Evolutionary conservation across 1,140 invertebrate genomes (phyloP).

Genomic region (Maniola jurtina): DNA sequence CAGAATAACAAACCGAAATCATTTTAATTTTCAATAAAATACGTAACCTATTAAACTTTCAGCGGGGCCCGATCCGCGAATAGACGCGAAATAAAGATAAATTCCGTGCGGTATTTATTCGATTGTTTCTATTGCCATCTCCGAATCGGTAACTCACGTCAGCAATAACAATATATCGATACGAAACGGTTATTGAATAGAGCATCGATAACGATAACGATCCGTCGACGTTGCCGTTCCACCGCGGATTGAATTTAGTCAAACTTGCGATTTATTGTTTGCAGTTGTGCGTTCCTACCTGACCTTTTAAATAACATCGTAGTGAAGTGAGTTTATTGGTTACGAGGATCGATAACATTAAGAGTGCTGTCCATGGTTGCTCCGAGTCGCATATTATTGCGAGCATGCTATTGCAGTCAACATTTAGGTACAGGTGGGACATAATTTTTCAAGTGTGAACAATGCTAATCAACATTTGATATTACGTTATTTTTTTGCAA

Average conservation of each 20-base stretch:
- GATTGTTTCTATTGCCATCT: slow-evolving; percentile 57
- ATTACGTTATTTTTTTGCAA: too few species aligned
- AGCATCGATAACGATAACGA: slow-evolving; percentile 47
- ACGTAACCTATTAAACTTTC: slow-evolving; percentile 41
- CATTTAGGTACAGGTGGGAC: too few species aligned
- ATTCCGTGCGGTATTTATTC: slow-evolving; percentile 59
- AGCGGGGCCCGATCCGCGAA: slow-evolving; percentile 41
- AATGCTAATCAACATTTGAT: too few species aligned
- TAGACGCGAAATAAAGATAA: slow-evolving; percentile 58
- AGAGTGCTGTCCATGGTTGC: too few species aligned
- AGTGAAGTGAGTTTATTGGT: neutral
- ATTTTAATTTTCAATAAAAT: slow-evolving; percentile 12
- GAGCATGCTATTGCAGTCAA: too few species aligned
- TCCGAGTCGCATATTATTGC: too few species aligned
- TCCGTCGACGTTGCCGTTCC: neutral
- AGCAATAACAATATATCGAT: slow-evolving; percentile 67
- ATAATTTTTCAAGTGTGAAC: too few species aligned
- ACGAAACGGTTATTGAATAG: slow-evolving; percentile 62
- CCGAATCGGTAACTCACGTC: slow-evolving; percentile 62
- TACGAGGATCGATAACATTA: neutral
- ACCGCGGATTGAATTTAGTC: slow-evolving; percentile 23
- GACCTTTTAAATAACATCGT: neutral
- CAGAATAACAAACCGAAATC: neutral
- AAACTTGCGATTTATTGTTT: slow-evolving; percentile 3
- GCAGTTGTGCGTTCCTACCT: slow-evolving; percentile 1